These are phyloP conservation scores for Euzophera pinguis DNA, from an alignment of 2,888 invertebrate genomes.

Conservation along the genomic window DNA sequence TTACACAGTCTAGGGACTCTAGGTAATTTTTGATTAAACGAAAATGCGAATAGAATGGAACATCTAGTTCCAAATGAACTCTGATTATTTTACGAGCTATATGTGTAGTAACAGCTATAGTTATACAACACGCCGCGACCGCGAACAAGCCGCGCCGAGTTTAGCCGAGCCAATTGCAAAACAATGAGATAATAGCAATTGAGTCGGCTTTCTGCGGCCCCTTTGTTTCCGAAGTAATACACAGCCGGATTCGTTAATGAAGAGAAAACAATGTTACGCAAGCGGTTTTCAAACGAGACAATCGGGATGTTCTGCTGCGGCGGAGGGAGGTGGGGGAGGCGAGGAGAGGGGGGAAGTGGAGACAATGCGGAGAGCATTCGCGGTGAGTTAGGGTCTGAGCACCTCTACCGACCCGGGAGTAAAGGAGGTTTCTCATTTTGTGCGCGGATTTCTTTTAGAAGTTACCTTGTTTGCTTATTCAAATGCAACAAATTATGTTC, in stretches of 20 bases:
- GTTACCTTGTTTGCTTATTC: no score
- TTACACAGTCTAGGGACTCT: no score
- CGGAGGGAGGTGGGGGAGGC: not conserved
- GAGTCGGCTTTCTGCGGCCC: constrained; percentile 7
- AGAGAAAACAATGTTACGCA: constrained; percentile 14
- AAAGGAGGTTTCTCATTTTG: no score
- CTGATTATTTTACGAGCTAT: not conserved
- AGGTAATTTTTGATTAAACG: not conserved
- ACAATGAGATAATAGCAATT: constrained; percentile 12
- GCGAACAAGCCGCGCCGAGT: not conserved
- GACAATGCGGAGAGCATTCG: constrained; percentile 6
- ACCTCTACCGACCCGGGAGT: not conserved
- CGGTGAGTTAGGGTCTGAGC: constrained; percentile 1
- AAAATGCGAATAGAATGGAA: not conserved
- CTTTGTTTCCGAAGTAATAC: constrained; percentile 10
- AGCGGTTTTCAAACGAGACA: constrained; percentile 10
- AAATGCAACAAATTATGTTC: no score
- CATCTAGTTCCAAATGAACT: not conserved
- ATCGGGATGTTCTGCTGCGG: constrained; percentile 6
- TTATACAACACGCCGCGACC: no score
- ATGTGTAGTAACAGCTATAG: no score
- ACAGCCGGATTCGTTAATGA: constrained; percentile 11
- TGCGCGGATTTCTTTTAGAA: no score
- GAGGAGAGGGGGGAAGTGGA: not conserved
- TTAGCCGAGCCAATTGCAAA: constrained; percentile 1